Evolutionary conservation across 2,113 vertebrate species (phyloP).

Genomic region (Brachypodius melanocephalos): DNA sequence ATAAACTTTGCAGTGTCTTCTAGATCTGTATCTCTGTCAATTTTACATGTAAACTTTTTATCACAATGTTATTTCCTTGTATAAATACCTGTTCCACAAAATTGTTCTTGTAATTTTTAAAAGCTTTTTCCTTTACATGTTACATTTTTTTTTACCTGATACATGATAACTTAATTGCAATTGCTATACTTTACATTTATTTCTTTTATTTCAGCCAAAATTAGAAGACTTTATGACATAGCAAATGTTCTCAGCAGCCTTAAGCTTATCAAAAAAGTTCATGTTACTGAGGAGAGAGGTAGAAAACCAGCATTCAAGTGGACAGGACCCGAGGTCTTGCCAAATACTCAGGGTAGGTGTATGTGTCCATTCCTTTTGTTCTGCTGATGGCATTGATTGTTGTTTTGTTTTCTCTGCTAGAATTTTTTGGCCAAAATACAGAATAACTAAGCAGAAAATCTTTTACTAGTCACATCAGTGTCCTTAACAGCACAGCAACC

Average conservation of each 20-base stretch:
- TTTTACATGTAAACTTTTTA: neutral
- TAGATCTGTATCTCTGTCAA: neutral
- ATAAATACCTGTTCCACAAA: neutral
- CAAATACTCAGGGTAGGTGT: conserved; percentile 74
- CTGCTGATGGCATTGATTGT: neutral
- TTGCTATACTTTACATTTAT: neutral
- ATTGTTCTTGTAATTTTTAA: neutral
- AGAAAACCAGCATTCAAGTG: conserved; percentile 97
- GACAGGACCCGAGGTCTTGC: conserved; percentile 85
- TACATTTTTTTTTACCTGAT: no score
- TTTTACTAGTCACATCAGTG: neutral
- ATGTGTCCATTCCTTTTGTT: neutral
- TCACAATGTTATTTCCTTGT: neutral
- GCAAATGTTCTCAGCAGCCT: conserved; percentile 95
- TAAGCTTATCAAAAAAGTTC: conserved; percentile 93
- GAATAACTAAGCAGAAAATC: neutral
- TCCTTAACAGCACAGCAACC: neutral
- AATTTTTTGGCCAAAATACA: neutral
- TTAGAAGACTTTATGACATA: conserved; percentile 93
- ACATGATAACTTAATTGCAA: neutral
- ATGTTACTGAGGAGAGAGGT: conserved; percentile 87
- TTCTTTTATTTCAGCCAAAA: conserved; percentile 83
- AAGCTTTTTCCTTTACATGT: neutral
- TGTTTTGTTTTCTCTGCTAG: neutral
- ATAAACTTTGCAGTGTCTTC: neutral